Percentiles rank a stretch among this genome's conserved stretches.
Evolutionary conservation across 2,113 vertebrate genomes (phyloP).

Genomic region (Labrus mixtus): DNA sequence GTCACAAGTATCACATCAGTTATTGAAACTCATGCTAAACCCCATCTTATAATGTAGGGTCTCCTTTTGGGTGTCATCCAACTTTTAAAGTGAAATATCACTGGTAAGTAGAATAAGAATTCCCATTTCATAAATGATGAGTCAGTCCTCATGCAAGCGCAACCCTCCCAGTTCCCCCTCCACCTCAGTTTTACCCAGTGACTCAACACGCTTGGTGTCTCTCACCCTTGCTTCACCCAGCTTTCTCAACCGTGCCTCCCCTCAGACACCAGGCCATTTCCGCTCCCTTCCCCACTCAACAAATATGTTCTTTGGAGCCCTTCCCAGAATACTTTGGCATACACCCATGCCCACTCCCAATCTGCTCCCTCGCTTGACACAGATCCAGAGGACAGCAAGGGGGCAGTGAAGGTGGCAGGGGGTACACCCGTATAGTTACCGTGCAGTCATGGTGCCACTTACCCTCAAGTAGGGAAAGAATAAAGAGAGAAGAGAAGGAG

Average conservation of each 20-base stretch:
- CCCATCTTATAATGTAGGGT: not conserved
- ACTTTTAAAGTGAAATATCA: not conserved
- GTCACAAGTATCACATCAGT: not conserved
- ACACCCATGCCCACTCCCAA: conserved; percentile 75
- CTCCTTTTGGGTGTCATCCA: no score
- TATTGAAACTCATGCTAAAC: not conserved
- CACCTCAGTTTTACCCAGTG: conserved; percentile 51
- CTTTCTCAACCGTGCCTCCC: conserved; percentile 61
- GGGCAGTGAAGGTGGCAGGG: conserved; percentile 65
- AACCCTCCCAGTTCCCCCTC: conserved; percentile 74
- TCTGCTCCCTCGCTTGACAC: conserved; percentile 80
- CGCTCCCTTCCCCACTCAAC: conserved; percentile 86
- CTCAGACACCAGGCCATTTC: conserved; percentile 85
- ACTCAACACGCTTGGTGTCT: conserved; percentile 57
- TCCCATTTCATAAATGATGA: conserved; percentile 19
- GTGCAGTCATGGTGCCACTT: conserved; percentile 34
- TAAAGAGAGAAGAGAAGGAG: conserved; percentile 8
- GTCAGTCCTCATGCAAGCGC: conserved; percentile 47
- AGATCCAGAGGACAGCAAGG: conserved; percentile 80
- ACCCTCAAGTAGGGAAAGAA: conserved; percentile 22
- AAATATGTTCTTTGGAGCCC: conserved; percentile 86
- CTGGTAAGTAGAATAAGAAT: conserved; percentile 12
- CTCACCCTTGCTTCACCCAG: conserved; percentile 65
- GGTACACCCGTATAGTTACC: conserved; percentile 54
- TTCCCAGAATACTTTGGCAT: conserved; percentile 85